These are phyloP conservation scores for Lichenostomus cassidix DNA, from an alignment of 2,113 vertebrate species.

Conservation along the genomic window DNA sequence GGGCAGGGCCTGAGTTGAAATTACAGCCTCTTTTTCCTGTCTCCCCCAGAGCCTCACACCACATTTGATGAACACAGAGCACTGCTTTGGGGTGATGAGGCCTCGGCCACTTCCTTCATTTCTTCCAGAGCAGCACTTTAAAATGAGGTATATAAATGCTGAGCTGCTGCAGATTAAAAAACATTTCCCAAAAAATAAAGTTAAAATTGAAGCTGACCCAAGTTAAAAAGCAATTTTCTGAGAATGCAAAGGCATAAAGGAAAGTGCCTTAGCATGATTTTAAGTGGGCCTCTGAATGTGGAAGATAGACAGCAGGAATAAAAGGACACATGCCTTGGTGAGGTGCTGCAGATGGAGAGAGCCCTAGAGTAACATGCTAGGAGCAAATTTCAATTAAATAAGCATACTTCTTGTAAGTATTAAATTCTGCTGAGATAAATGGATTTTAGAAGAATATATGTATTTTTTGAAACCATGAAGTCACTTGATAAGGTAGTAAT, in stretches of 20 bases:
- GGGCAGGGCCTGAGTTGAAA: not conserved
- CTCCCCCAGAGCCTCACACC: not conserved
- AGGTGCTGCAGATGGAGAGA: constrained; percentile 29
- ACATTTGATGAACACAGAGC: accelerated
- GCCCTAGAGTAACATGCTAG: constrained; percentile 18
- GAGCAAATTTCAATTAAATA: constrained; percentile 66
- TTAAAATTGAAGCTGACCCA: constrained; percentile 64
- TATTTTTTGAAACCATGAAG: constrained; percentile 59
- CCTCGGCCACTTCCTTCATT: not conserved
- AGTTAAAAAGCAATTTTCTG: constrained; percentile 70
- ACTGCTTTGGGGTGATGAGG: not conserved
- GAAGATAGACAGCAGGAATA: constrained; percentile 23
- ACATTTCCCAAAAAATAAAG: constrained; percentile 57
- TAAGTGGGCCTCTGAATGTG: constrained; percentile 45
- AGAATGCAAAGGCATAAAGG: constrained; percentile 56
- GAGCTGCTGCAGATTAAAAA: constrained; percentile 50
- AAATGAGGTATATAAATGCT: constrained; percentile 33
- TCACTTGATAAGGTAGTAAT: constrained; percentile 66
- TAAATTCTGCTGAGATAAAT: constrained; percentile 65
- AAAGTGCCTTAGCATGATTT: constrained; percentile 54
- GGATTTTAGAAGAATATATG: constrained; percentile 65
- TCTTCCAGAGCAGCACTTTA: not conserved
- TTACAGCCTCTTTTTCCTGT: not conserved
- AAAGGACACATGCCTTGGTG: not conserved
- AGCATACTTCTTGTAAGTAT: constrained; percentile 49